Evolutionary conservation across 2,113 vertebrate genomes (phyloP).

Genomic region (Piaya cayana): DNA sequence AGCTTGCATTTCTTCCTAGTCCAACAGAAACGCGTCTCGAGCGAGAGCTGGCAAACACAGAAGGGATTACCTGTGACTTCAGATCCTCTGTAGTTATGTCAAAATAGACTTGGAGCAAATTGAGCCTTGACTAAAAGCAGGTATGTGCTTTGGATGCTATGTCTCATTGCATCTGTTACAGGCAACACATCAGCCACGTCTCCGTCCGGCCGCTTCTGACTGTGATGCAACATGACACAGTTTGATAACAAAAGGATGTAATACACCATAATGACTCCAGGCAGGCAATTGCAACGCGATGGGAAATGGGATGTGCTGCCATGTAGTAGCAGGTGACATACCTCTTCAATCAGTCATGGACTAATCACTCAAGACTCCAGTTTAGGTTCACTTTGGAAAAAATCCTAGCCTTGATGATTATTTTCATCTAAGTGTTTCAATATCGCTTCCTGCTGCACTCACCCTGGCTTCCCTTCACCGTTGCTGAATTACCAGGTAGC

Average conservation of each 20-base stretch:
- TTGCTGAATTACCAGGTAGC: slow-evolving; percentile 10
- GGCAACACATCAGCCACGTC: background rate
- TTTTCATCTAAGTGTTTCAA: background rate
- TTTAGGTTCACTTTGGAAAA: slow-evolving; percentile 32
- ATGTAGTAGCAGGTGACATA: slow-evolving; percentile 49
- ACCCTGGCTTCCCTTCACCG: background rate
- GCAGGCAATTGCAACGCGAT: background rate
- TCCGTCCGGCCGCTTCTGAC: slow-evolving; percentile 41
- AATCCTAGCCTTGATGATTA: background rate
- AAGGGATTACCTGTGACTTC: slow-evolving; percentile 46
- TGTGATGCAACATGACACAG: slow-evolving; percentile 55
- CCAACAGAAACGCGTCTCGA: slow-evolving; percentile 29
- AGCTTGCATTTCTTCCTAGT: background rate
- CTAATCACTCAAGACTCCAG: background rate
- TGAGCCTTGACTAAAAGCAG: slow-evolving; percentile 49
- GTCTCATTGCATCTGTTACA: slow-evolving; percentile 51
- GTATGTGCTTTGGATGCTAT: slow-evolving; percentile 17
- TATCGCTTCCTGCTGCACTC: background rate
- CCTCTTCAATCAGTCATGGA: slow-evolving; percentile 50
- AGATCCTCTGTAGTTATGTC: slow-evolving; percentile 27
- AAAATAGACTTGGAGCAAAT: slow-evolving; percentile 40
- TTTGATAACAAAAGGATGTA: slow-evolving; percentile 64
- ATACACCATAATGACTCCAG: slow-evolving; percentile 61
- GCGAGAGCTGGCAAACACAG: slow-evolving; percentile 11
- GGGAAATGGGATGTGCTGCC: slow-evolving; percentile 4